These are phyloP conservation scores for Lacerta agilis DNA, from an alignment of 2,797 vertebrate species.

Conservation along the genomic window DNA sequence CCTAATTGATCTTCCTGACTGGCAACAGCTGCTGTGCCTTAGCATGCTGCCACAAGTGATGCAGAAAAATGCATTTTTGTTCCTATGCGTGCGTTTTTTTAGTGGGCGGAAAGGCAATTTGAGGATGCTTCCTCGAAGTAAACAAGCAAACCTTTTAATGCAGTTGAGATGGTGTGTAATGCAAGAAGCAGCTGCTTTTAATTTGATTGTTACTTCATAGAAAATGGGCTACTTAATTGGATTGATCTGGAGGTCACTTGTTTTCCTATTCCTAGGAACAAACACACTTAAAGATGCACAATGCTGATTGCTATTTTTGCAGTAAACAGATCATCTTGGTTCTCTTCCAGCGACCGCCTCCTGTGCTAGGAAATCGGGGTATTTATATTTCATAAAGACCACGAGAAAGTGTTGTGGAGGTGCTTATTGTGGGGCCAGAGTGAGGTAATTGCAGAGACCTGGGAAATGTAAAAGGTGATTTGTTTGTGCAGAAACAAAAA, in stretches of 20 bases:
- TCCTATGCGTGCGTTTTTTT: too few relatives aligned
- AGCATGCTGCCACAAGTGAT: too few relatives aligned
- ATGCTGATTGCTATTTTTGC: neutral
- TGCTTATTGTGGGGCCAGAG: neutral
- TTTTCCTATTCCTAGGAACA: constrained; percentile 8
- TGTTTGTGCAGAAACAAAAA: neutral
- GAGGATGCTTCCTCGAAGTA: neutral
- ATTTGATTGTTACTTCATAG: neutral
- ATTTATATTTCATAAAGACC: neutral
- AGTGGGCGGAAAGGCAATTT: neutral
- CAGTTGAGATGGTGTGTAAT: neutral
- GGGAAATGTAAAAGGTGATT: neutral
- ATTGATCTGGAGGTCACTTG: neutral
- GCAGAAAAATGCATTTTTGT: too few relatives aligned
- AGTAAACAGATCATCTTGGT: neutral
- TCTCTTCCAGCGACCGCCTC: neutral
- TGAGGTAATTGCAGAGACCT: neutral
- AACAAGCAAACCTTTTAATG: neutral
- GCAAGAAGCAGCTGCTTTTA: constrained; percentile 4
- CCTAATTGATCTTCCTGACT: too few relatives aligned
- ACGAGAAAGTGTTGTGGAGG: neutral
- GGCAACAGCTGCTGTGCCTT: too few relatives aligned
- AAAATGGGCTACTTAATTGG: neutral
- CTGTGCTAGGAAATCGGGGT: neutral
- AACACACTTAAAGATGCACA: neutral